Evolutionary conservation across 2,888 invertebrate species (phyloP).

Genomic region (Notodonta dromedarius): DNA sequence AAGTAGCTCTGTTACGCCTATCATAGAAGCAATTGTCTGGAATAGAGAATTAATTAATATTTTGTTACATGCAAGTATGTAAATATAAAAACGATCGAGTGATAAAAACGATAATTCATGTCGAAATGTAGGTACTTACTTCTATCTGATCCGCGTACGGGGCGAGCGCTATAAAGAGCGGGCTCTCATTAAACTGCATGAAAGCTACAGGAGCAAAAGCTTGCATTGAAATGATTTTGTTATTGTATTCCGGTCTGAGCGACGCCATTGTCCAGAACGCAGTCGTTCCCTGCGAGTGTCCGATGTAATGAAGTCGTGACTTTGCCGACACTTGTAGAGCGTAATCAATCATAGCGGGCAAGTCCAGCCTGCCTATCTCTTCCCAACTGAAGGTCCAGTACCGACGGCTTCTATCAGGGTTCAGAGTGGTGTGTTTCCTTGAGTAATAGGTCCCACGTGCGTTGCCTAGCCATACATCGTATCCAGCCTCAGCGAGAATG

Average conservation of each 20-base stretch:
- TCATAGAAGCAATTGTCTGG: conserved; percentile 49
- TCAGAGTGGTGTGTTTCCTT: conserved; percentile 74
- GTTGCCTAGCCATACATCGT: conserved; percentile 92
- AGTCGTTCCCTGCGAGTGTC: conserved; percentile 89
- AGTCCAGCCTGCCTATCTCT: conserved; percentile 89
- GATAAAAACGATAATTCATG: too few species aligned
- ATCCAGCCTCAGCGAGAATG: conserved; percentile 85
- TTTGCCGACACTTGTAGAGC: conserved; percentile 82
- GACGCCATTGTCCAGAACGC: conserved; percentile 86
- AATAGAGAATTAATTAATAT: conserved; percentile 18
- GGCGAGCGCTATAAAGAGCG: conserved; percentile 66
- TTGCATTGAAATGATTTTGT: conserved; percentile 85
- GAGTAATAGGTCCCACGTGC: conserved; percentile 88
- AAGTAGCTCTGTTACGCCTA: conserved; percentile 85
- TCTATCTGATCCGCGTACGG: conserved; percentile 58
- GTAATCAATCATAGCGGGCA: conserved; percentile 91
- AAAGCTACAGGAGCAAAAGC: conserved; percentile 87
- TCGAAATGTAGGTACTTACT: conserved; percentile 41
- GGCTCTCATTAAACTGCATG: conserved; percentile 74
- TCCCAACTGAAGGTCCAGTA: conserved; percentile 91
- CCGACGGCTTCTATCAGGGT: conserved; percentile 52
- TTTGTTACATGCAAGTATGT: background rate
- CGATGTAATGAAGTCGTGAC: conserved; percentile 87
- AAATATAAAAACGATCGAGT: too few species aligned
- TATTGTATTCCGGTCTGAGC: conserved; percentile 85